Percentiles rank a stretch among this genome's conserved stretches.
These are phyloP conservation scores for Nephrotoma flavescens DNA, from an alignment of 2,888 invertebrate genomes.

Conservation along the genomic window DNA sequence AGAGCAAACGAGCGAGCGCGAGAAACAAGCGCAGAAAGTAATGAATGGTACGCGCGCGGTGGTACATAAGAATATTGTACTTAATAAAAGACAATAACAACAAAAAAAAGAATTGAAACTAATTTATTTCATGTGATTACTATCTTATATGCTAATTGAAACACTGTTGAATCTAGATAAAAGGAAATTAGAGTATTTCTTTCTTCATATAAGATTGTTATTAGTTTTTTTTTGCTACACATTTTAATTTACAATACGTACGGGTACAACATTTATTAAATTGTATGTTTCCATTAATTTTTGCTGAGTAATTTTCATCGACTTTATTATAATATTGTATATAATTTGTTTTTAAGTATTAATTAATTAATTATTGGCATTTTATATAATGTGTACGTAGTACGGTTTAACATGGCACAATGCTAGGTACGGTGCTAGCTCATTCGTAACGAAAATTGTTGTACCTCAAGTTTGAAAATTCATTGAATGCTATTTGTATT, in stretches of 20 bases:
- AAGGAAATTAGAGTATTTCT: neutral
- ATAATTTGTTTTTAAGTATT: neutral
- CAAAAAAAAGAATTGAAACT: neutral
- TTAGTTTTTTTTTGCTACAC: neutral
- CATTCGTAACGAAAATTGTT: neutral
- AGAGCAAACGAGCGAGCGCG: neutral
- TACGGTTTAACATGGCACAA: too few relatives aligned
- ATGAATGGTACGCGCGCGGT: neutral
- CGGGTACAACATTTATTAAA: neutral
- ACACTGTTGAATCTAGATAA: neutral
- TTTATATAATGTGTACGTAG: neutral
- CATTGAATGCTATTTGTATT: too few relatives aligned
- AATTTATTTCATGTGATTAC: neutral
- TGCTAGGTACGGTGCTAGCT: too few relatives aligned
- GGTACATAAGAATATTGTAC: neutral
- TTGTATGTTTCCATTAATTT: neutral
- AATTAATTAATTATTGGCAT: neutral
- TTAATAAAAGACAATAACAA: neutral
- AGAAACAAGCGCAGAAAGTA: neutral
- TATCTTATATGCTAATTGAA: neutral
- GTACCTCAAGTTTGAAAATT: neutral
- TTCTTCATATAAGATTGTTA: neutral
- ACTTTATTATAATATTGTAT: neutral
- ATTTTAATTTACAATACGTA: neutral
- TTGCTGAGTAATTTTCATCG: neutral